Conservation (phyloP, 2,797 vertebrate species). For the Gila robusta region DNA sequence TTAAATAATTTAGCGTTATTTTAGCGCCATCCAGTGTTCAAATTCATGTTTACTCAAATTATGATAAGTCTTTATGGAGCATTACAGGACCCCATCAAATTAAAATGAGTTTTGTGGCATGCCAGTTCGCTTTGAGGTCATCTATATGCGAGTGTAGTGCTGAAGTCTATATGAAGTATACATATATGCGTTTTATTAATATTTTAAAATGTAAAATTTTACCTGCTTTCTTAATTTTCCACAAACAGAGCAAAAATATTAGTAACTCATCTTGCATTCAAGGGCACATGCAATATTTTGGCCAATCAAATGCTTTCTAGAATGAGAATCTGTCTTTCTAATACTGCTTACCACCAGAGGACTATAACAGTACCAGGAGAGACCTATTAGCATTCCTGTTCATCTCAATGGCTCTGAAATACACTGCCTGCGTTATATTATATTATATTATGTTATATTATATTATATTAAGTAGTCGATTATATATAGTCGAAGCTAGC, state of each 20-base stretch:
- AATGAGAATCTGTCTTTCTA: not conserved
- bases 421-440: not conserved
- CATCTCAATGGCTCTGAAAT: not conserved
- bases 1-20: not conserved
- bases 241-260: not conserved
- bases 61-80: not conserved
- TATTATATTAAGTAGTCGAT: not conserved
- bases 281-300: not conserved
- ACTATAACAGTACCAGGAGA: not conserved
- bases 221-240: not conserved
- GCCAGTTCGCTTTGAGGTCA: not conserved
- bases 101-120: not conserved
- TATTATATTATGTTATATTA: not conserved
- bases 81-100: not conserved
- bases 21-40: conserved; percentile 9
- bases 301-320: not conserved
- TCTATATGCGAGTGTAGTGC: not conserved
- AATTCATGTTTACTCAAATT: not conserved
- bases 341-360: not conserved
- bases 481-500: not conserved
- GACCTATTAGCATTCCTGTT: not conserved
- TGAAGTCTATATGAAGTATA: too few species aligned
- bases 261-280: not conserved
- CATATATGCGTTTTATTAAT: too few species aligned
- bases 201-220: not conserved